Base-by-base conservation (phyloP, 2,113 vertebrate genomes). In the Shinisaurus crocodilurus region DNA sequence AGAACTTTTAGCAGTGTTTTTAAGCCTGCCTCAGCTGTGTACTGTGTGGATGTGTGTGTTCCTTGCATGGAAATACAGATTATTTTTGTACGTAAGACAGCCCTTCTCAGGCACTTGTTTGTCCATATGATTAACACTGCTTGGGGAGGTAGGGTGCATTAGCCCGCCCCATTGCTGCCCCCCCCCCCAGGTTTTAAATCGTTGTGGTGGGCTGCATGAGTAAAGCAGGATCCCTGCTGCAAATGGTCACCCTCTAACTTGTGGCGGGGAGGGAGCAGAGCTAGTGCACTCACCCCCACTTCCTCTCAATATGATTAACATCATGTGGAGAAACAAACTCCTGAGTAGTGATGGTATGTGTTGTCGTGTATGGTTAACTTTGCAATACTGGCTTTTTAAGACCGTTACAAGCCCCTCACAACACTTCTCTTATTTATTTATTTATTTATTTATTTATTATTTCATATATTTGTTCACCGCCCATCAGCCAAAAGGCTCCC, bases 331-430 rank as follows among this genome's bases (percentile, higher is more conserved):
- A 37, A 75, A n/a, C 13, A 75, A 75, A 43, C 6, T 2, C 37
- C 40, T 76, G 74, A 5, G 20, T 76, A 43, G 20, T 12, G 48
- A 32, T 45, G 85, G 37, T 1, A 12, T 48, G 34, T 18, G n/a
- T 34, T 79, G 57, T 40, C 2, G 4, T 88, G 3, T 32, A 16
- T 90, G 37, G 70, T 3, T 1, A 6, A n/a, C 75, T 88, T 84
- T 57, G 50, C 43, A 88, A 75, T 63, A 84, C 63, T 76, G 40
- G 50, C 45, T 86, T 75, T 54, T 37, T 45, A 87, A 85, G 83
- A 69, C 2, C 6, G 43, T 34, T 63, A 1, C 25, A 83, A 69
- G 5, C 2, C n/a, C 2, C n/a, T 79, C 16, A 63, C 43, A 74
- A 74, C 1, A 80, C 23, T 34, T 79, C 3, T 65, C 67, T 57